Conservation (phyloP, 2,888 invertebrate species). For the Selenia dentaria region DNA sequence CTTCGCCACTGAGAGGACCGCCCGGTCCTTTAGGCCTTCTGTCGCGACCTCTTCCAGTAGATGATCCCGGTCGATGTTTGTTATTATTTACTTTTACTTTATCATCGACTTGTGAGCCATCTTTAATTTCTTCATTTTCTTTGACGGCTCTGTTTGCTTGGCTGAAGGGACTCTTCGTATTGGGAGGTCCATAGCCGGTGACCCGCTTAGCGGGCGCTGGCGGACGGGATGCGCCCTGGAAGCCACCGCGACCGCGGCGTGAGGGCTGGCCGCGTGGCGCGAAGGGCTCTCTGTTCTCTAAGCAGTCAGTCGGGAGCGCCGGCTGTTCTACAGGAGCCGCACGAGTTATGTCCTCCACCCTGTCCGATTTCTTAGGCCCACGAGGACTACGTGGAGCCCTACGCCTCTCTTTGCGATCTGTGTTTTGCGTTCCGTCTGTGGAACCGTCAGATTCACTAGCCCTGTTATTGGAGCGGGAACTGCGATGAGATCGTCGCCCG, state of each 20-base stretch:
- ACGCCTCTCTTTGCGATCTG: conserved; percentile 81
- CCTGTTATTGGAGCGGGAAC: conserved; percentile 72
- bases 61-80: conserved; percentile 88
- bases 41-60: conserved; percentile 82
- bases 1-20: conserved; percentile 76
- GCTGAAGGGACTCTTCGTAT: conserved; percentile 91
- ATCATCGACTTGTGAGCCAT: conserved; percentile 78
- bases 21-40: conserved; percentile 65
- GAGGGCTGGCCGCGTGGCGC: conserved; percentile 96
- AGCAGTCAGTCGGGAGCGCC: conserved; percentile 46
- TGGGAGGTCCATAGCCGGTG: conserved; percentile 92
- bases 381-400: conserved; percentile 81
- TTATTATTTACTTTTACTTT: conserved; percentile 88
- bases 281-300: conserved; percentile 88
- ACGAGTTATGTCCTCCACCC: conserved; percentile 76
- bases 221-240: conserved; percentile 71
- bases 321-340: conserved; percentile 48
- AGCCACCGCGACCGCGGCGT: conserved; percentile 90
- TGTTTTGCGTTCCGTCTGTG: conserved; percentile 87
- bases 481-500: conserved; percentile 79
- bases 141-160: conserved; percentile 72
- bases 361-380: conserved; percentile 86
- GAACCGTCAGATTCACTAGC: conserved; percentile 91
- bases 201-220: conserved; percentile 86
- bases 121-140: conserved; percentile 68